Base-by-base conservation (phyloP, 1,140 invertebrate genomes). In the Atta cephalotes region DNA sequence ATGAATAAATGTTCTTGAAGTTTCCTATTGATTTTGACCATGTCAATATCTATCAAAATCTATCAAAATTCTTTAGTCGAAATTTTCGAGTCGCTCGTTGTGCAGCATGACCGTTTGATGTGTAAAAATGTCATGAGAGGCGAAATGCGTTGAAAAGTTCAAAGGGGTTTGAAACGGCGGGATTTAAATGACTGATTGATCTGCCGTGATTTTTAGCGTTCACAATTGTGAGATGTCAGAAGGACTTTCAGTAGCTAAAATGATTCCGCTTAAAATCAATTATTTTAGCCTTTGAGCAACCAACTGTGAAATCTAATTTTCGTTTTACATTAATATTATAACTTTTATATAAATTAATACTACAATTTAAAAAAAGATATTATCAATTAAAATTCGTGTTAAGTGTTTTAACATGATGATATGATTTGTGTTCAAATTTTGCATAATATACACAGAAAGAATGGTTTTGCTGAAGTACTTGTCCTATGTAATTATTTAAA, bases 151-250 rank as follows among this genome's bases (percentile, higher is more conserved):
- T n/a, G 49, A 60, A 49, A 9, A 76, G 56, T 76, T 84, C 70
- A 84, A 84, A 84, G 80, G 56, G 39, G 9, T 51, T 74, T 58
- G 49, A 76, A 84, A 63, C 80, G 25, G 56, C 25, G 25, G 39
- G 28, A 14, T n/a, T 63, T 84, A 62, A 84, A 45, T 72, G 80
- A 39, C 80, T 84, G 80, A 74, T 51, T 76, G 58, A 84, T 82
- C 35, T 49, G 18, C 66, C 10, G 53, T 72, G 68, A 82, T 70
- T 82, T 60, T 82, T 49, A 74, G 39, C 25, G 7, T n/a, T 62
- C 53, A 10, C 49, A 68, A 35, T 45, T 10, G 51, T 21, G 51
- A 21, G 31, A 49, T 82, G 53, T 82, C 25, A 28, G 53, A 60
- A 72, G 21, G 35, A 82, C 39, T 82, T 82, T 82, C 39, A 31